Evolutionary conservation across 1,140 invertebrate genomes (phyloP).

Genomic region (Lasaia peninsularis): DNA sequence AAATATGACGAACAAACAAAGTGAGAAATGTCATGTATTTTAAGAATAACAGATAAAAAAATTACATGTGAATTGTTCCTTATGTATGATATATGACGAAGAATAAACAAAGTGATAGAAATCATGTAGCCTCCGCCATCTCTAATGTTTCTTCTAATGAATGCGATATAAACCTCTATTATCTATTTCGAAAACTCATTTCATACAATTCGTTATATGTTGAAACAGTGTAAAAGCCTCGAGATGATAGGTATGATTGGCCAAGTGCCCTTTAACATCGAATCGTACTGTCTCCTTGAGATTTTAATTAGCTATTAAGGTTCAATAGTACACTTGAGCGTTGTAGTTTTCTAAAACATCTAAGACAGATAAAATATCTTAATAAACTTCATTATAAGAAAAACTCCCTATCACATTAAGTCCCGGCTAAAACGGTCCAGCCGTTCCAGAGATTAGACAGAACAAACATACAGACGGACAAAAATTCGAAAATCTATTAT

Average conservation of each 20-base stretch:
- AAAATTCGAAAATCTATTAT: too few relatives aligned
- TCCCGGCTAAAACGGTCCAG: too few relatives aligned
- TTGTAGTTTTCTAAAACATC: too few relatives aligned
- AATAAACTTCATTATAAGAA: too few relatives aligned
- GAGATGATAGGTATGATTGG: background rate
- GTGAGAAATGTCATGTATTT: background rate
- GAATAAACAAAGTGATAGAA: background rate
- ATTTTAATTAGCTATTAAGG: background rate
- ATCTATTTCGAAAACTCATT: background rate
- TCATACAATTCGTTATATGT: background rate
- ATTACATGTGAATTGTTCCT: too few relatives aligned
- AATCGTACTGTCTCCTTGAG: background rate
- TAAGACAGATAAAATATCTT: too few relatives aligned
- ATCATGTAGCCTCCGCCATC: background rate
- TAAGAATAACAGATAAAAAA: too few relatives aligned
- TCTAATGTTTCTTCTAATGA: constrained; percentile 2
- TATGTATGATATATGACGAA: background rate
- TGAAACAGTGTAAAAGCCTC: background rate
- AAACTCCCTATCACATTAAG: too few relatives aligned
- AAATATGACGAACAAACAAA: background rate
- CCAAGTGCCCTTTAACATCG: constrained; percentile 3
- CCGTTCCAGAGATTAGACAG: too few relatives aligned
- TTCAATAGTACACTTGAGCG: too few relatives aligned
- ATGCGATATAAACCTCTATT: background rate
- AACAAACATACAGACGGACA: too few relatives aligned